Percentiles rank a stretch among this genome's conserved stretches.
Conservation (phyloP, 1,140 invertebrate species). For the Berghia stephanieae region DNA sequence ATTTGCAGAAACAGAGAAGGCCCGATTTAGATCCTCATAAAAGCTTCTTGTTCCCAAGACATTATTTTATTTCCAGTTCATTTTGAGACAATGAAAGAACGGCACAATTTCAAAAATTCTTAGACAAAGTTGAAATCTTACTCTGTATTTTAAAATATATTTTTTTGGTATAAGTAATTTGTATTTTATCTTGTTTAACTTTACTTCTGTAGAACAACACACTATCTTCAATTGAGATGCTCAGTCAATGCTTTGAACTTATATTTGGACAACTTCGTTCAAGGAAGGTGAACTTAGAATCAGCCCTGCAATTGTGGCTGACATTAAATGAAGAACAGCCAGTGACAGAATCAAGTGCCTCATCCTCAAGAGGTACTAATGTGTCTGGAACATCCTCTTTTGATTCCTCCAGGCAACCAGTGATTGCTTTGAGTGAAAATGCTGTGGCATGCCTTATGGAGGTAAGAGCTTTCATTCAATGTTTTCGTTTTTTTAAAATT, state of each 20-base stretch:
- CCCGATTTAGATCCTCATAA: too few species aligned
- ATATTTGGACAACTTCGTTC: conserved; percentile 74
- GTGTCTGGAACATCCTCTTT: conserved; percentile 40
- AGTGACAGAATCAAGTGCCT: background rate
- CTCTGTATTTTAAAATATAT: too few species aligned
- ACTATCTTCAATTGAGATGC: conserved; percentile 70
- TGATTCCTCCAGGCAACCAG: conserved; percentile 73
- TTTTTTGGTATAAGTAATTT: too few species aligned
- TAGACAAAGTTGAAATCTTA: too few species aligned
- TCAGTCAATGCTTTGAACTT: conserved; percentile 77
- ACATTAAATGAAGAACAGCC: conserved; percentile 74
- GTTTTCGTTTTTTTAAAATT: too few species aligned
- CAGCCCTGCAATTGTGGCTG: conserved; percentile 84
- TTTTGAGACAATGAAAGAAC: too few species aligned
- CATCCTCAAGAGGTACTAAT: conserved; percentile 29
- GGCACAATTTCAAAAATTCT: too few species aligned
- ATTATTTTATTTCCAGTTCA: too few species aligned
- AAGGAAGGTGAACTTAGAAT: conserved; percentile 77
- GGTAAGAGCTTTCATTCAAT: conserved; percentile 43
- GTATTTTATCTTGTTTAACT: too few species aligned
- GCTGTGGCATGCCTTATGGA: conserved; percentile 78
- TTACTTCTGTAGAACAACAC: too few species aligned
- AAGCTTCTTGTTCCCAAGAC: too few species aligned
- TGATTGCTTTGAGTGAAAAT: conserved; percentile 76
- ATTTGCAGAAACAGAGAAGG: too few species aligned